A percentile compares a stretch with the other conserved stretches of the same genome.
phyloP scores from a whole-genome alignment of 2,113 vertebrate genomes.

The Narcine bancroftii region DNA sequence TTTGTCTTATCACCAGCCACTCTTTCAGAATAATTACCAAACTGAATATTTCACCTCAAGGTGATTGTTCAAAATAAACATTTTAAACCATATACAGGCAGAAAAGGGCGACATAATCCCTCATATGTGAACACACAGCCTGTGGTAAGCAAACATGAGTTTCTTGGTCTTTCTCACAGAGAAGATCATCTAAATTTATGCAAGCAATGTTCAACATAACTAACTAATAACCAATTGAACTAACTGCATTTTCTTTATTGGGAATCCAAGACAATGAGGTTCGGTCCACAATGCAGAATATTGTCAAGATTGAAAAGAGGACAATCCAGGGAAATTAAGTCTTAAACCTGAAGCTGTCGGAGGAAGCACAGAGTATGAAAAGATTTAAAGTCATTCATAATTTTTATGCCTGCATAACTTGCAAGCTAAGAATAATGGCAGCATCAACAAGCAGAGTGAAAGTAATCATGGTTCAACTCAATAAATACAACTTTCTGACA shows the following conservation, averaged over 20 bases:
- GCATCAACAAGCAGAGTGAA: background rate
- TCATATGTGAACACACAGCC: background rate
- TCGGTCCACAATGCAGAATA: background rate
- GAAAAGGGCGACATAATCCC: background rate
- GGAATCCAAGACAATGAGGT: background rate
- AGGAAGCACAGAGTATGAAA: background rate
- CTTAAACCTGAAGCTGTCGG: background rate
- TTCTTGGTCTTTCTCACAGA: background rate
- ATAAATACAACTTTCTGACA: background rate
- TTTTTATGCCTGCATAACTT: background rate
- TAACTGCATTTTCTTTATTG: background rate
- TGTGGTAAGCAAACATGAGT: background rate
- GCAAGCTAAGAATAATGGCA: background rate
- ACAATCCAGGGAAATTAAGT: background rate
- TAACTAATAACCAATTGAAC: background rate
- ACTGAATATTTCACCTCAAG: background rate
- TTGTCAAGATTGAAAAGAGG: slow-evolving; percentile 12
- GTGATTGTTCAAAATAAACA: background rate
- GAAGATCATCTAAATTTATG: background rate
- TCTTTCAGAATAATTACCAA: background rate
- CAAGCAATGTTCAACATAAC: background rate
- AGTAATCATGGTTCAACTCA: background rate
- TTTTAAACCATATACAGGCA: background rate
- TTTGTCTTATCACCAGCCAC: background rate
- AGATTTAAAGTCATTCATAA: background rate